These are phyloP conservation scores for Drosophila kohkoa DNA, from an alignment of 1,140 invertebrate species.

Conservation along the genomic window DNA sequence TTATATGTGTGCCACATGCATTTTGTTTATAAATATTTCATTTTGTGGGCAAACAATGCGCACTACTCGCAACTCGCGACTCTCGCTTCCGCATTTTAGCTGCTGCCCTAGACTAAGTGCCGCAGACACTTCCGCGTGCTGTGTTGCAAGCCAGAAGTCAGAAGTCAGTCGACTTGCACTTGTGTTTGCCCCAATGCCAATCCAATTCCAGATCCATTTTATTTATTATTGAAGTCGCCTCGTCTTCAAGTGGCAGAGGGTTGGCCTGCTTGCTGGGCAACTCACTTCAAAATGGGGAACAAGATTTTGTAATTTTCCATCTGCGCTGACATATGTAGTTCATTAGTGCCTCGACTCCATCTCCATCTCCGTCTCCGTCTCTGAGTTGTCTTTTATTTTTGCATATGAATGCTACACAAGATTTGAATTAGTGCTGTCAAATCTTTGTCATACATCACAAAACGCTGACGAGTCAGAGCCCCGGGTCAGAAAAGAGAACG, in stretches of 20 bases:
- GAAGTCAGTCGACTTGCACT: conserved; percentile 28
- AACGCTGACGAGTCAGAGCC: background rate
- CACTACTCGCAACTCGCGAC: conserved; percentile 8
- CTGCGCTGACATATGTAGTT: conserved; percentile 81
- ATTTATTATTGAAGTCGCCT: conserved; percentile 60
- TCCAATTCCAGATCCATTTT: conserved; percentile 27
- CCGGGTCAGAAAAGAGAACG: too few relatives aligned
- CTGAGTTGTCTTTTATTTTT: conserved; percentile 39
- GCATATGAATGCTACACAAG: conserved; percentile 68
- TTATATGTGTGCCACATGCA: conserved; percentile 73
- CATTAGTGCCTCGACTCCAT: conserved; percentile 53
- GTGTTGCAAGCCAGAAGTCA: conserved; percentile 4
- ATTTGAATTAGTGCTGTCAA: conserved; percentile 82
- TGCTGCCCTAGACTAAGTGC: background rate
- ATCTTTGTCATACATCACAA: conserved; percentile 75
- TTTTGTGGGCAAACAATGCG: conserved; percentile 68
- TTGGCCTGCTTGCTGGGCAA: background rate
- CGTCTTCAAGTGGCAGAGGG: conserved; percentile 52
- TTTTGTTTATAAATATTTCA: conserved; percentile 62
- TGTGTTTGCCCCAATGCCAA: conserved; percentile 58
- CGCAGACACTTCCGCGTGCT: conserved; percentile 46
- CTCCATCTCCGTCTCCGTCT: background rate
- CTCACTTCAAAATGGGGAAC: conserved; percentile 50
- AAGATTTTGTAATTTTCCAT: conserved; percentile 79
- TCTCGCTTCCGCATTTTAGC: conserved; percentile 57